Evolutionary conservation across 2,888 invertebrate genomes (phyloP), one percentile per base, ranked within the genome.

Genomic region (Lepidochrysops patricia): DNA sequence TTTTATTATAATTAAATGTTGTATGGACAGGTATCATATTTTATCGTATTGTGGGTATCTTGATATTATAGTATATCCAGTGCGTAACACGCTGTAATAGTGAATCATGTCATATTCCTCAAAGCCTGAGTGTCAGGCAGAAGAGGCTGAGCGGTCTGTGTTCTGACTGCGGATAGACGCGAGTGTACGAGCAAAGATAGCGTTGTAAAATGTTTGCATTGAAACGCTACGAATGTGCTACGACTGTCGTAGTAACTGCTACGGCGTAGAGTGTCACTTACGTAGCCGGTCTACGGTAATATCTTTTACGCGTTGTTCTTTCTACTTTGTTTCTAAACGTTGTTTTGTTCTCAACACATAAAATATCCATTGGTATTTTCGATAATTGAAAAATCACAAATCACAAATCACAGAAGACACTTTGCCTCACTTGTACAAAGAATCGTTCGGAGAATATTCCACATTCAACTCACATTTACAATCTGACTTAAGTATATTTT

Each of bases 401-500:
- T 19, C n/a, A n/a, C n/a, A n/a, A n/a, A n/a, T n/a, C n/a, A n/a
- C n/a, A n/a, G n/a, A 43, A 43, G 7, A 43, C 9, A 4, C 7
- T 12, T 3, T 6, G 6, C 9, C 19, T 23, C 43, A 4, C 19
- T 4, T 23, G 12, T 9, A 3, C 9, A 19, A 19, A 19, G 19
- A 19, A 19, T 43, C 43, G 43, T 43, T 43, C 43, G 35, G 9
- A 43, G 19, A 43, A 43, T 43, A 43, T 43, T 43, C 29, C 43
- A 43, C 43, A 12, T 7, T 1, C 19, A 43, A 19, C 19, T 9
- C 19, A 9, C 43, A 23, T 43, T 37, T 19, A 43, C 43, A 43
- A 43, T 43, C 19, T 43, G 43, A 43, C 43, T 43, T 43, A 43
- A 43, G 43, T 43, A 43, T 43, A 19, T 43, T 43, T 43, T 43